Evolutionary conservation across 2,113 vertebrate species (phyloP).

Genomic region (Sarotherodon lohbergeri): DNA sequence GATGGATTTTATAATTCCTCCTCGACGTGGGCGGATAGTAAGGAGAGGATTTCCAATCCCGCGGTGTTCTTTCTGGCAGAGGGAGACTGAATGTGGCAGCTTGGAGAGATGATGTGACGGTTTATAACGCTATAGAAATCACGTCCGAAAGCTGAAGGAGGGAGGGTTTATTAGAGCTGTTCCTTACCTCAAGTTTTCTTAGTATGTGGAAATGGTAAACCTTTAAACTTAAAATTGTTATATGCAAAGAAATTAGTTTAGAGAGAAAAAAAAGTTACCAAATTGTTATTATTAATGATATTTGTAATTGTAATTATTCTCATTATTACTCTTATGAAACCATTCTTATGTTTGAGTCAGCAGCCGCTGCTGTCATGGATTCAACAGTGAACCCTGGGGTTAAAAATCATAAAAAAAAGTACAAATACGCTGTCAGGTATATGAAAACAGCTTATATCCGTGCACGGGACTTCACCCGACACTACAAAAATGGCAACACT

Average conservation of each 20-base stretch:
- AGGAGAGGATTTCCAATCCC: conserved; percentile 1
- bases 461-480: conserved; percentile 18
- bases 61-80: conserved; percentile 25
- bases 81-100: conserved; percentile 7
- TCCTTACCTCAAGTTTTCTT: conserved; percentile 73
- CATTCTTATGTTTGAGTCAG: conserved; percentile 43
- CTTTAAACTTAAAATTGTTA: conserved; percentile 76
- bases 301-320: conserved; percentile 54
- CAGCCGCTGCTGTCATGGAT: conserved; percentile 16
- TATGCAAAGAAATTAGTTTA: conserved; percentile 79
- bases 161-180: conserved; percentile 52
- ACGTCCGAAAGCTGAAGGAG: conserved; percentile 41
- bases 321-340: conserved; percentile 32
- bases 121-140: conserved; percentile 37
- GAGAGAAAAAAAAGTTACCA: conserved; percentile 71
- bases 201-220: conserved; percentile 71
- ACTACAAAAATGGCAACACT: conserved; percentile 46
- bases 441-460: background rate
- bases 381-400: conserved; percentile 19
- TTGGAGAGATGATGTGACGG: conserved; percentile 6
- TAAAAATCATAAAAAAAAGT: background rate
- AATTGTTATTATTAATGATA: conserved; percentile 69
- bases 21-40: background rate
- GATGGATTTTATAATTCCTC: conserved; percentile 22
- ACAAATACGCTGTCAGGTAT: background rate